A percentile compares a stretch with the other conserved stretches of the same genome.
These are phyloP conservation scores for Oryzias dopingdopingensis DNA, from an alignment of 2,797 vertebrate genomes.

Conservation along the genomic window DNA sequence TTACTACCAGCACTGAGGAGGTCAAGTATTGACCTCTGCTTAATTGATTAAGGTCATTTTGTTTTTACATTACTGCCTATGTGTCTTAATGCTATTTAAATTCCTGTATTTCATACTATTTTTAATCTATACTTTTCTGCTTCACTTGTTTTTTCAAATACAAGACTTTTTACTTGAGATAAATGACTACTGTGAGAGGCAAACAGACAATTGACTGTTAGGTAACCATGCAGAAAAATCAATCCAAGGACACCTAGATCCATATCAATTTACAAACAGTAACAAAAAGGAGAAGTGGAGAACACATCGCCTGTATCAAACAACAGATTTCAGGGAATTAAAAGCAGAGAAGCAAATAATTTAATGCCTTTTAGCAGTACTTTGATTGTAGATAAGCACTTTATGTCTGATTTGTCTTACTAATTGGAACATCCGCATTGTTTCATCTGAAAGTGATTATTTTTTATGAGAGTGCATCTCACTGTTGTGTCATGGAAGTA, in stretches of 20 bases:
- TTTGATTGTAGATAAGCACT: background rate
- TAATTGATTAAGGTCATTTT: slow-evolving; percentile 2
- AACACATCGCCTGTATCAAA: slow-evolving; percentile 12
- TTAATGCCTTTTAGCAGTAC: background rate
- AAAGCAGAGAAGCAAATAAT: slow-evolving; percentile 5
- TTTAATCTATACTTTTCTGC: too few relatives aligned
- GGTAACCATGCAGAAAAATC: slow-evolving; percentile 36
- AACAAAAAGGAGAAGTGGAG: slow-evolving; percentile 8
- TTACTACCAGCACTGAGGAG: slow-evolving; percentile 1
- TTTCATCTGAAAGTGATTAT: too few relatives aligned
- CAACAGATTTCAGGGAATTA: background rate
- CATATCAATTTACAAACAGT: slow-evolving; percentile 13
- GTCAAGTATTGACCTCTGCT: slow-evolving; percentile 8
- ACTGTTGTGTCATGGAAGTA: too few relatives aligned
- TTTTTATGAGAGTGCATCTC: too few relatives aligned
- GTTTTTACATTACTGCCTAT: background rate
- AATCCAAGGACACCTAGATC: slow-evolving; percentile 26
- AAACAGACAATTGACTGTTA: slow-evolving; percentile 24
- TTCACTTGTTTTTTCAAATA: too few relatives aligned
- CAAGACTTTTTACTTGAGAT: slow-evolving; percentile 8
- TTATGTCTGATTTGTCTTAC: background rate
- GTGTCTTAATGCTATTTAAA: background rate
- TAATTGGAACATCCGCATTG: background rate
- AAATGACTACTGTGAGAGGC: slow-evolving; percentile 29
- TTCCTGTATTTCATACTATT: too few relatives aligned